A percentile compares a stretch with the other conserved stretches of the same genome.
phyloP scores from a whole-genome alignment of 1,140 invertebrate genomes.

The Mycetomoellerius zeteki region DNA sequence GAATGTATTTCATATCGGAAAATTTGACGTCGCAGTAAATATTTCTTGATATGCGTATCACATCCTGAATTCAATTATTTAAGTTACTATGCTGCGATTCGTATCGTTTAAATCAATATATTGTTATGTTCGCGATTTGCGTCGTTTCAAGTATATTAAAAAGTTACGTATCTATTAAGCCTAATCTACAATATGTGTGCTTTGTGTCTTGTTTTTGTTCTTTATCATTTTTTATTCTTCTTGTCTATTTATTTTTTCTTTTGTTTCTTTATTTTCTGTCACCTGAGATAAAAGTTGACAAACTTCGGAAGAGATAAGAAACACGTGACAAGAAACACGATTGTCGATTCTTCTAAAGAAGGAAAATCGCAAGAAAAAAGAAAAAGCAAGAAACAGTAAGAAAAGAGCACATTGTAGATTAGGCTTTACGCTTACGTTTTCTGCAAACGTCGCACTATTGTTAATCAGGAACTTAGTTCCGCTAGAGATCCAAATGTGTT shows the following conservation, averaged over 20 bases:
- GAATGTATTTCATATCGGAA: not conserved
- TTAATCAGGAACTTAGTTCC: not conserved
- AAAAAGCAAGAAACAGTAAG: no score
- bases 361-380: no score
- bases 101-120: slow-evolving; percentile 10
- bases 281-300: no score
- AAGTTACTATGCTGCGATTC: slow-evolving; percentile 20
- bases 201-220: no score
- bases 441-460: not conserved
- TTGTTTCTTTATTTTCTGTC: no score
- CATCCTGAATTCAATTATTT: slow-evolving; percentile 35
- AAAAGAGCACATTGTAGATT: no score
- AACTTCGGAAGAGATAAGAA: no score
- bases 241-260: no score
- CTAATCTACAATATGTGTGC: no score
- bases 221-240: no score
- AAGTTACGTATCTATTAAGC: not conserved
- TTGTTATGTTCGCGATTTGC: not conserved
- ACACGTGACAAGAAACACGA: no score
- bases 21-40: slow-evolving; percentile 21
- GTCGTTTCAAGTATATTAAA: not conserved
- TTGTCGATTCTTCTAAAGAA: no score
- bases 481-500: not conserved
- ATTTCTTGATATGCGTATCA: not conserved
- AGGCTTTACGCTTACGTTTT: not conserved